Conservation (phyloP, 2,797 vertebrate genomes). For the Clarias pachynema region DNA sequence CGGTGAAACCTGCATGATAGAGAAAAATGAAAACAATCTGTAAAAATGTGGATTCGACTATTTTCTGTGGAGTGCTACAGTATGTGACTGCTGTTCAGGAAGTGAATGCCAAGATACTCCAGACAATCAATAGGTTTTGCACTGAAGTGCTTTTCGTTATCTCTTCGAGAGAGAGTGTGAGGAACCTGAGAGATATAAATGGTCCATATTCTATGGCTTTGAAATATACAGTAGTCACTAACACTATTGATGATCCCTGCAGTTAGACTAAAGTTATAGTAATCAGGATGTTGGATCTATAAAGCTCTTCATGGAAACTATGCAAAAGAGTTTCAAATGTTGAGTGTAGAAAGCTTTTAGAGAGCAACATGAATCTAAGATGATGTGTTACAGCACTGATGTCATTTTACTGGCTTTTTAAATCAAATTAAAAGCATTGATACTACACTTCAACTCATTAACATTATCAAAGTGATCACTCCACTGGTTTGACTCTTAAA, state of each 20-base stretch:
- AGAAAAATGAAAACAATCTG: constrained; percentile 27
- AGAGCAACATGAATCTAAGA: constrained; percentile 34
- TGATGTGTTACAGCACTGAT: neutral
- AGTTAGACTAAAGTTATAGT: constrained; percentile 51
- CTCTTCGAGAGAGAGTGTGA: neutral
- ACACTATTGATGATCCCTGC: constrained; percentile 60
- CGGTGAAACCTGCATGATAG: constrained; percentile 84
- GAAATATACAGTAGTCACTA: constrained; percentile 30
- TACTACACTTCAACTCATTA: neutral
- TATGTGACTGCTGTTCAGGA: neutral
- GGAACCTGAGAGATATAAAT: neutral
- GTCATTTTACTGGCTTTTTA: constrained; percentile 11
- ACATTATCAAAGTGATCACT: neutral
- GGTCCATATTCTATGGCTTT: constrained; percentile 16
- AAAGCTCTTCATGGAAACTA: constrained; percentile 48
- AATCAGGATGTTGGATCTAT: constrained; percentile 59
- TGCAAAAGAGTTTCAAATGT: constrained; percentile 43
- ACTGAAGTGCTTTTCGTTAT: constrained; percentile 15
- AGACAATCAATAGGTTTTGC: neutral
- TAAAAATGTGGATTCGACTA: constrained; percentile 2
- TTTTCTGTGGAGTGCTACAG: neutral
- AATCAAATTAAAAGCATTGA: neutral
- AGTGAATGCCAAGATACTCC: neutral
- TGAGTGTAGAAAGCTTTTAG: constrained; percentile 40
- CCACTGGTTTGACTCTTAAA: neutral